Conservation (phyloP, 2,797 vertebrate genomes). For the Tenualosa thibaudeaui region DNA sequence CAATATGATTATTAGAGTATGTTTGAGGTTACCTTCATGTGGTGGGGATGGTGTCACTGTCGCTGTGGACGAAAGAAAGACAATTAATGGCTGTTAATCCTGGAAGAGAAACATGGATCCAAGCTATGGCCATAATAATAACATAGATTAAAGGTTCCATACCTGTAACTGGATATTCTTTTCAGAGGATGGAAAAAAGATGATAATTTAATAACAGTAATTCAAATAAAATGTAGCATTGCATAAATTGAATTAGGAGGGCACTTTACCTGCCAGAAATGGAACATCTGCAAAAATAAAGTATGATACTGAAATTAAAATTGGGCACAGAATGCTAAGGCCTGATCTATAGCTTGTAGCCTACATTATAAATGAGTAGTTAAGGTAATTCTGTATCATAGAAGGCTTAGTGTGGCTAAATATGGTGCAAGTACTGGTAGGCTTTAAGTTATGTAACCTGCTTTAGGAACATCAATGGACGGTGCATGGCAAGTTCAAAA, state of each 20-base stretch:
- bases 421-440: too few relatives aligned
- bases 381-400: too few relatives aligned
- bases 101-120: background rate
- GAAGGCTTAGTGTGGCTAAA: too few relatives aligned
- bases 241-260: background rate
- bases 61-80: background rate
- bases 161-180: background rate
- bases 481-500: background rate
- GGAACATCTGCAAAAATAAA: slow-evolving; percentile 15
- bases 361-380: background rate
- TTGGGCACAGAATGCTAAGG: background rate
- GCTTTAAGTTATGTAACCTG: background rate
- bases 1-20: background rate
- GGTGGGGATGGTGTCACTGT: background rate
- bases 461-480: background rate
- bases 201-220: background rate
- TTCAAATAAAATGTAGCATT: background rate
- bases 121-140: background rate
- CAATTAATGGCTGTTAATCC: background rate
- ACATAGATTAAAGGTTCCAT: background rate
- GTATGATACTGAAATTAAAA: background rate
- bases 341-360: background rate
- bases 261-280: background rate
- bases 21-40: background rate
- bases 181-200: background rate